phyloP scores from a whole-genome alignment of 2,888 invertebrate genomes.

The Emmelina monodactyla region DNA sequence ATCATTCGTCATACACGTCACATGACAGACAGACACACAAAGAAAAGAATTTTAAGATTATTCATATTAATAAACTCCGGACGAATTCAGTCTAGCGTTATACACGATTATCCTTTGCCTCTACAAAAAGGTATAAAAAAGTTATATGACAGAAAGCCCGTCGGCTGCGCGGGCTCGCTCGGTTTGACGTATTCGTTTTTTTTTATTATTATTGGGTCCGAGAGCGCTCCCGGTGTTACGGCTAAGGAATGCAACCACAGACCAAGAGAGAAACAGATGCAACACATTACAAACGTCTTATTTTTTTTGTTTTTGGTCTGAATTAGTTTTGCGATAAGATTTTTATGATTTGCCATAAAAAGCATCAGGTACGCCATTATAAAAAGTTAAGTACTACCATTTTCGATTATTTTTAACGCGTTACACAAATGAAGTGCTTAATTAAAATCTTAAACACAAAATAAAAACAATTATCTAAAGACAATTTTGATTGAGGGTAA shows the following conservation, averaged over 20 bases:
- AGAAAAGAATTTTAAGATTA: constrained; percentile 31
- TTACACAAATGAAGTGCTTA: no score
- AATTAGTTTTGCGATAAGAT: no score
- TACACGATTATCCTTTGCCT: constrained; percentile 53
- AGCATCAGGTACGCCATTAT: no score
- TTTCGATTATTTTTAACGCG: no score
- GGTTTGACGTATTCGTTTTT: constrained; percentile 57
- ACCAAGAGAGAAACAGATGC: constrained; percentile 33
- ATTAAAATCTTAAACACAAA: no score
- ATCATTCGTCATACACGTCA: constrained; percentile 21
- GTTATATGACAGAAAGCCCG: constrained; percentile 36
- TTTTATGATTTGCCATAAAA: no score
- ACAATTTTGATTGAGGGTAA: no score
- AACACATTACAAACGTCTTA: constrained; percentile 23
- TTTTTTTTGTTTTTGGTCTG: no score
- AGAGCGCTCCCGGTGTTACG: constrained; percentile 67
- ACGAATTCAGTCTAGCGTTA: constrained; percentile 51
- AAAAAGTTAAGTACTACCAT: no score
- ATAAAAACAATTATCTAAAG: no score
- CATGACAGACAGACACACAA: constrained; percentile 17
- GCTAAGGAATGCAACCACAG: constrained; percentile 54
- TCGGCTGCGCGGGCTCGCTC: constrained; percentile 26
- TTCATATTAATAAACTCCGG: constrained; percentile 43
- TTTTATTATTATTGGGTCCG: constrained; percentile 61
- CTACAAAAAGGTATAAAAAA: constrained; percentile 23